phyloP scores from a whole-genome alignment of 2,888 invertebrate genomes.

The Drosophila pullipes region DNA sequence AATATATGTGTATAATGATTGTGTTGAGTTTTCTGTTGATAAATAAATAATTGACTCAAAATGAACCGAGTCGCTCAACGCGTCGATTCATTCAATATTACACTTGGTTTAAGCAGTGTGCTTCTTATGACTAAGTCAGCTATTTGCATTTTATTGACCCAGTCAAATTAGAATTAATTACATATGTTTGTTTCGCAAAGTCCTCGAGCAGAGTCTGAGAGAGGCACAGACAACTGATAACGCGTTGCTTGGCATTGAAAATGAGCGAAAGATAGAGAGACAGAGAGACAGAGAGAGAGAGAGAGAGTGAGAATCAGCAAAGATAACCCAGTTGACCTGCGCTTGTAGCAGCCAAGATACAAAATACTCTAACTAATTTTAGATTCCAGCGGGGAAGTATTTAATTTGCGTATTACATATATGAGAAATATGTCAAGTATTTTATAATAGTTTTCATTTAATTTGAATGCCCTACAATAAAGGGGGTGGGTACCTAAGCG shows the following conservation, averaged over 20 bases:
- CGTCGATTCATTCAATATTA: too few species aligned
- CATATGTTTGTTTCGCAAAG: conserved; percentile 6
- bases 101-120: not conserved
- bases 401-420: not conserved
- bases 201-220: not conserved
- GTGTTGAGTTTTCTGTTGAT: not conserved
- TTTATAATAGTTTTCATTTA: not conserved
- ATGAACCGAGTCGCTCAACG: too few species aligned
- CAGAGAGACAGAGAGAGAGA: not conserved
- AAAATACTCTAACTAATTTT: conserved; percentile 2
- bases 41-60: not conserved
- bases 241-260: conserved; percentile 26
- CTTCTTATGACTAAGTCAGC: not conserved
- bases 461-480: not conserved
- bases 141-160: conserved; percentile 15
- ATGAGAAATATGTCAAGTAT: not conserved
- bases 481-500: too few species aligned
- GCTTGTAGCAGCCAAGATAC: not conserved
- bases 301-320: not conserved
- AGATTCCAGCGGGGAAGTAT: not conserved
- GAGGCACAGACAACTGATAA: not conserved
- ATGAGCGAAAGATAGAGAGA: conserved; percentile 2
- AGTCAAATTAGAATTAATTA: not conserved
- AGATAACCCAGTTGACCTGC: conserved; percentile 37
- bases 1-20: not conserved